Evolutionary conservation across 2,888 invertebrate species (phyloP).

Genomic region (Pyrgus malvae): DNA sequence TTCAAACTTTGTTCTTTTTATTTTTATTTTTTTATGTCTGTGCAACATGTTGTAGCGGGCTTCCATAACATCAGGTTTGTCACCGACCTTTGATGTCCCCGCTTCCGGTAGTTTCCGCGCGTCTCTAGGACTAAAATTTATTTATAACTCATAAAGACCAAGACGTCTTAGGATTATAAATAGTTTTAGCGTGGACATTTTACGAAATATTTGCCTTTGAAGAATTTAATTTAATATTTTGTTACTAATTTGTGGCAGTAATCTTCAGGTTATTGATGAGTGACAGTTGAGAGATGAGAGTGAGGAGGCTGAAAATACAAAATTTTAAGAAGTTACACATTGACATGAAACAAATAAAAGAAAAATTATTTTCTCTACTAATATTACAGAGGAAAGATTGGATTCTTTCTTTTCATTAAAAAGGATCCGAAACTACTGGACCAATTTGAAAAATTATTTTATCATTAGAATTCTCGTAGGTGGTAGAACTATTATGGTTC

Average conservation of each 20-base stretch:
- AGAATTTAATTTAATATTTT: slow-evolving; percentile 5
- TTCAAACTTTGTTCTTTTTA: background rate
- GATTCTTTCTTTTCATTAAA: no score
- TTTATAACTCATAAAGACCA: slow-evolving; percentile 4
- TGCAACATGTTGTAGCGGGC: background rate
- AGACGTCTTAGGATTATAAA: slow-evolving; percentile 3
- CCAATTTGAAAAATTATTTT: no score
- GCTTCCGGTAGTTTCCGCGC: slow-evolving; percentile 20
- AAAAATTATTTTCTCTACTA: no score
- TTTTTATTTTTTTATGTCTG: background rate
- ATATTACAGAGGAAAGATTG: no score
- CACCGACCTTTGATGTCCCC: slow-evolving; percentile 21
- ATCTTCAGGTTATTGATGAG: slow-evolving; percentile 5
- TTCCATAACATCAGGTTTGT: slow-evolving; percentile 11
- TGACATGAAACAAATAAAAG: no score
- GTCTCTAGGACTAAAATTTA: slow-evolving; percentile 9
- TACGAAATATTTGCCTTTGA: slow-evolving; percentile 8
- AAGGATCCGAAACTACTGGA: no score
- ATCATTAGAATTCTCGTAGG: no score
- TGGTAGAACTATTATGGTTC: no score
- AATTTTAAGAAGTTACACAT: no score
- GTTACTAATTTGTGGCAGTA: no score
- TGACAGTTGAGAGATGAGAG: no score
- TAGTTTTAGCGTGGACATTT: background rate
- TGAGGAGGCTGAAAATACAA: no score